These are phyloP conservation scores for Neodiprion lecontei DNA, from an alignment of 1,140 invertebrate genomes.

Conservation along the genomic window DNA sequence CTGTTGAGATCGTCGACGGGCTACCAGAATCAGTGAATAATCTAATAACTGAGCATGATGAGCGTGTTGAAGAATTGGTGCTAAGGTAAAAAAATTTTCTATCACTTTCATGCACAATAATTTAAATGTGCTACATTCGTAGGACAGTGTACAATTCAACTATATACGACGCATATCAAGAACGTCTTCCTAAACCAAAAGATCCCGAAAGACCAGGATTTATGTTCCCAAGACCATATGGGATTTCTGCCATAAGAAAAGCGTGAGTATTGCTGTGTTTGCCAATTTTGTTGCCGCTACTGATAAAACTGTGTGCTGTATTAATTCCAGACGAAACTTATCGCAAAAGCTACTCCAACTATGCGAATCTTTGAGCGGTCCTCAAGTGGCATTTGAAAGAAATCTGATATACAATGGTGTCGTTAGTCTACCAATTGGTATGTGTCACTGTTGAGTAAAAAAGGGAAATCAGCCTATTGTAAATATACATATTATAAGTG, in stretches of 20 bases:
- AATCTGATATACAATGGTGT: conserved; percentile 65
- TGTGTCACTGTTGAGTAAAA: background rate
- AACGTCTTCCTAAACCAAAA: conserved; percentile 76
- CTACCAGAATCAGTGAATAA: conserved; percentile 66
- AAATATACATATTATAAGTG: background rate
- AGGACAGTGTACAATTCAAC: conserved; percentile 73
- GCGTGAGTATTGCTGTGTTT: conserved; percentile 66
- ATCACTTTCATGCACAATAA: background rate
- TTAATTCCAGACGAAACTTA: conserved; percentile 69
- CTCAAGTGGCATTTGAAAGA: conserved; percentile 61
- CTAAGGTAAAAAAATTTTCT: conserved; percentile 49
- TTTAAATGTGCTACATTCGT: conserved; percentile 21
- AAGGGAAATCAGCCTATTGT: conserved; percentile 9
- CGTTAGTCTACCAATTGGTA: conserved; percentile 52
- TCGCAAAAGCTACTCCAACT: conserved; percentile 75
- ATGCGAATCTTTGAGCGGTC: conserved; percentile 69
- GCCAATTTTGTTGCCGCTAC: conserved; percentile 6
- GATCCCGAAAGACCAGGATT: conserved; percentile 73
- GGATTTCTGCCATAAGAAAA: conserved; percentile 72
- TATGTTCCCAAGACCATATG: conserved; percentile 74
- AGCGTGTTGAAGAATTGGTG: conserved; percentile 52
- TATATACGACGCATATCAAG: conserved; percentile 80
- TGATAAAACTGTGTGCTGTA: conserved; percentile 9
- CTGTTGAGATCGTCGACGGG: conserved; percentile 67
- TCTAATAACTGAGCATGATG: conserved; percentile 51